These are phyloP conservation scores for Chiridota heheva DNA, from an alignment of 35 echinoderm and acorn worm genomes.

Conservation along the genomic window DNA sequence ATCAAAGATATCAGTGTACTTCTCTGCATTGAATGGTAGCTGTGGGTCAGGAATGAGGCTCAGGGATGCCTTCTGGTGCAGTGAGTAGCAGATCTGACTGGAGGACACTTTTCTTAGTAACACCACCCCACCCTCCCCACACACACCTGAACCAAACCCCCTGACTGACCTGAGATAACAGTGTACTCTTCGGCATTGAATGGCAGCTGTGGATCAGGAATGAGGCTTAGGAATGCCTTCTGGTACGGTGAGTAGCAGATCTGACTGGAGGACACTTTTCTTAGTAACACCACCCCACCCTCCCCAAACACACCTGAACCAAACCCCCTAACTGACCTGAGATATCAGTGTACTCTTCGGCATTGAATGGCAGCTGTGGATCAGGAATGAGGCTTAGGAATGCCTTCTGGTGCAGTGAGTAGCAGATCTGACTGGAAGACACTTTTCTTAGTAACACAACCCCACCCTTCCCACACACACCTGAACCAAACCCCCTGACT, in stretches of 20 bases:
- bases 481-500: no score
- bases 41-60: conserved; percentile 90
- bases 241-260: conserved; percentile 93
- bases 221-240: conserved; percentile 88
- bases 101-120: conserved; percentile 81
- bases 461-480: no score
- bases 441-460: conserved; percentile 76
- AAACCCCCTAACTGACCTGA: no score
- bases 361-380: conserved; percentile 90
- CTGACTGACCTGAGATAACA: conserved; percentile 95
- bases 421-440: conserved; percentile 84
- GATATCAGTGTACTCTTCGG: conserved; percentile 95
- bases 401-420: conserved; percentile 90
- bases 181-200: conserved; percentile 98
- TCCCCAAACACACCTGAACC: no score
- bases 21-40: conserved; percentile 92
- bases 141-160: no score
- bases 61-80: conserved; percentile 88
- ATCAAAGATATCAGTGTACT: conserved; percentile 96
- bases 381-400: conserved; percentile 90
- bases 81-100: conserved; percentile 88
- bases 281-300: conserved; percentile 72
- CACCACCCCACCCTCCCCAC: no score
- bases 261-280: conserved; percentile 80
- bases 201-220: conserved; percentile 88